Conservation (phyloP, 2,888 invertebrate species). For the Leucozona laternaria region DNA sequence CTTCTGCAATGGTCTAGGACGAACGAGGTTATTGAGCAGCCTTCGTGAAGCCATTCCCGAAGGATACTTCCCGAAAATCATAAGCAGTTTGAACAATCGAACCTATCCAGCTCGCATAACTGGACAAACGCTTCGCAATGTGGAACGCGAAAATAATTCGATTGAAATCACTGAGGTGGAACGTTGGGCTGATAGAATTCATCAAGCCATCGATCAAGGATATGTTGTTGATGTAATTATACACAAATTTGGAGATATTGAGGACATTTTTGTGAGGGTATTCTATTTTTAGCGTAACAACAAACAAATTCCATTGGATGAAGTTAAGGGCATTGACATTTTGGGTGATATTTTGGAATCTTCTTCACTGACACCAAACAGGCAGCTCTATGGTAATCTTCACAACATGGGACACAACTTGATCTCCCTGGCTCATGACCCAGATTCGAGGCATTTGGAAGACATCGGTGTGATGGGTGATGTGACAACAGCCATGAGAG, state of each 20-base stretch:
- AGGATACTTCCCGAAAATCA: slow-evolving; percentile 92
- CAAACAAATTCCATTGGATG: slow-evolving; percentile 80
- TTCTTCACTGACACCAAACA: slow-evolving; percentile 88
- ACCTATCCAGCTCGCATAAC: slow-evolving; percentile 89
- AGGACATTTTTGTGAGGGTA: background rate
- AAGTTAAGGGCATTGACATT: slow-evolving; percentile 88
- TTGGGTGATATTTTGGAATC: slow-evolving; percentile 92
- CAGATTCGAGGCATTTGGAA: slow-evolving; percentile 89
- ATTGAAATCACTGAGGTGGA: slow-evolving; percentile 86
- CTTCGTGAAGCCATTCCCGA: slow-evolving; percentile 89
- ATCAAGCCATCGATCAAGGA: slow-evolving; percentile 90
- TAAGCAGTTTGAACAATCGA: slow-evolving; percentile 87
- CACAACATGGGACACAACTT: slow-evolving; percentile 93
- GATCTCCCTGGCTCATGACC: slow-evolving; percentile 91
- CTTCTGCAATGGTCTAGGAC: slow-evolving; percentile 88
- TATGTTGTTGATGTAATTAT: slow-evolving; percentile 85
- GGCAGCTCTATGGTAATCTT: slow-evolving; percentile 89
- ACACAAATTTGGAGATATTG: background rate
- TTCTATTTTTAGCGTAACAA: slow-evolving; percentile 77
- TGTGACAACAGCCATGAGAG: slow-evolving; percentile 93
- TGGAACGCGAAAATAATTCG: slow-evolving; percentile 88
- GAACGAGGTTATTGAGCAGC: slow-evolving; percentile 87
- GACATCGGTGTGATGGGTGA: slow-evolving; percentile 91
- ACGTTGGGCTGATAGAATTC: slow-evolving; percentile 90
- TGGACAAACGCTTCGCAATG: slow-evolving; percentile 86